Evolutionary conservation across 2,113 vertebrate genomes (phyloP), one percentile per base, ranked within the genome.

Genomic region (Oreotrochilus melanogaster): DNA sequence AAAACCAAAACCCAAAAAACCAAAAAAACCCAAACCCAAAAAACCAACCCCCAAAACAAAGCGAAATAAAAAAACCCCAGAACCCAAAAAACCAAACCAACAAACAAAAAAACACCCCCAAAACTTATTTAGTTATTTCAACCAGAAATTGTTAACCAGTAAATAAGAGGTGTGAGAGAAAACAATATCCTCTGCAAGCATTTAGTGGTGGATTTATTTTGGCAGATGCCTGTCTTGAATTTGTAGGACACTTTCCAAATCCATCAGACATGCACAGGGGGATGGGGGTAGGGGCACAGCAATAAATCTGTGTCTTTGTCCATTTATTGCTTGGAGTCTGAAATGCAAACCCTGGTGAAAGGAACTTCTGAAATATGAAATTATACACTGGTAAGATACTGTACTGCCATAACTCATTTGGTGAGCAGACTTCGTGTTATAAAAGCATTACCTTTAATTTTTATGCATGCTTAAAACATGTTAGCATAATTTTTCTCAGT

Each of bases 221-320:
- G 56, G 47, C 18, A 86, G 83, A 80, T 94, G 65, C 35, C 51
- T 86, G 23, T 86, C 69, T 74, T 84, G 43, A 88, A 81, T 56
- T 62, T 84, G 71, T 64, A 78, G 65, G 69, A 71, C 48, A 39
- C 37, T 74, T 93, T 93, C 64, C 64, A 93, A 88, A 82, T 80
- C 67, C 50, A 70, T 90, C 50, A 76, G 86, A 73, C 51, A 62
- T 54, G 88, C 67, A 45, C 74, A 85, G 21, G 17, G 61, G 18
- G 23, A 21, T 5, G 33, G 7, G 22, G 39, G 39, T 5, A 39
- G 39, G 39, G 39, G 39, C 39, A 14, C 45, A 47, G 19, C 9
- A 61, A 42, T 58, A 81, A 84, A 75, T 78, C 37, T 53, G 7
- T 39, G n/a, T 51, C 50, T 60, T 82, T 73, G 24, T 89, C 51